Percentiles rank a stretch among this genome's conserved stretches.
phyloP scores from a whole-genome alignment of 2,113 vertebrate species.

The Burhinus oedicnemus region DNA sequence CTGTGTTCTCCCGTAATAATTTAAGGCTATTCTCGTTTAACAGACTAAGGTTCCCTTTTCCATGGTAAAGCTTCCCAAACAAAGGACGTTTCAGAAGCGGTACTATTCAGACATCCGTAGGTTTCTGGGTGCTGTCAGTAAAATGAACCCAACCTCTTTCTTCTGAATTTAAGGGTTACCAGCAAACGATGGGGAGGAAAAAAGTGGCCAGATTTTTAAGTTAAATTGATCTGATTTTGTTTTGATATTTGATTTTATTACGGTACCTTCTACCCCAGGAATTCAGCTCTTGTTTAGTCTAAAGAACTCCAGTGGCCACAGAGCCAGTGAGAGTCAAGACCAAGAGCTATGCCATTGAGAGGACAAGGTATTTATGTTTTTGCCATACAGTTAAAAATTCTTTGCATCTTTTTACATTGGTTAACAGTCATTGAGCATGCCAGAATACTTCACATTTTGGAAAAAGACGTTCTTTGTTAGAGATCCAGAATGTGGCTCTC shows the following conservation, averaged over 20 bases:
- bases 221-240: constrained; percentile 48
- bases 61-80: not conserved
- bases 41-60: not conserved
- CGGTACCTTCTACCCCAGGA: not conserved
- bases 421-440: not conserved
- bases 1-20: fast-evolving
- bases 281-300: constrained; percentile 45
- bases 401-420: not conserved
- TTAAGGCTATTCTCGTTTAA: not conserved
- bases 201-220: not conserved
- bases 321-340: not conserved
- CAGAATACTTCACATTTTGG: not conserved
- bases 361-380: not conserved
- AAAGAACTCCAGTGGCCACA: not conserved
- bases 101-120: not conserved
- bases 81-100: not conserved
- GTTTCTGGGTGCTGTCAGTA: not conserved
- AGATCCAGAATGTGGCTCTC: not conserved
- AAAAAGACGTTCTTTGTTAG: not conserved
- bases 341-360: not conserved
- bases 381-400: not conserved
- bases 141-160: not conserved
- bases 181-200: not conserved
- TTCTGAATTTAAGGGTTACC: not conserved
- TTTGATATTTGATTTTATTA: constrained; percentile 48